phyloP scores from a whole-genome alignment of 2,888 invertebrate genomes.

The Cerceris ruficornis region DNA sequence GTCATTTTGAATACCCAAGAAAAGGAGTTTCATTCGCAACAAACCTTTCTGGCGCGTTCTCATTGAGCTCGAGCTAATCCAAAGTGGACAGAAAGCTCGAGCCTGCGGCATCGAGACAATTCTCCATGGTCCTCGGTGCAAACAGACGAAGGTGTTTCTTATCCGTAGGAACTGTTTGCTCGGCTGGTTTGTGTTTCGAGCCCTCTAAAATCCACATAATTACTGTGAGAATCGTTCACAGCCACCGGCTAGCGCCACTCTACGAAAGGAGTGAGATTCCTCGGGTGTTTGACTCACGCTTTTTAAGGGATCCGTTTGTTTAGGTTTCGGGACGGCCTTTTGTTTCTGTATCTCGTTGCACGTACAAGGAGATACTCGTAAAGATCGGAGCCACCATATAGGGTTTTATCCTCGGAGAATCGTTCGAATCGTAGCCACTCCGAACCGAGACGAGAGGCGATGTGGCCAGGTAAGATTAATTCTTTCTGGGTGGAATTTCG shows the following conservation, averaged over 20 bases:
- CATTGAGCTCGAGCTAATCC: slow-evolving; percentile 44
- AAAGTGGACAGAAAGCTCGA: slow-evolving; percentile 15
- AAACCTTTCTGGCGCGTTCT: background rate
- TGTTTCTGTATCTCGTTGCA: slow-evolving; percentile 66
- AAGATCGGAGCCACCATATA: slow-evolving; percentile 13
- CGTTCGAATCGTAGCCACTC: slow-evolving; percentile 35
- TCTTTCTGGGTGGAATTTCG: slow-evolving; percentile 39
- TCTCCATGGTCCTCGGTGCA: slow-evolving; percentile 30
- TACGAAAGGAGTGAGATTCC: slow-evolving; percentile 36
- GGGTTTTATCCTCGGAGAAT: slow-evolving; percentile 16
- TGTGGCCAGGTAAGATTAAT: background rate
- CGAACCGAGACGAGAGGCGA: slow-evolving; percentile 4
- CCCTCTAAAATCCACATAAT: slow-evolving; percentile 66
- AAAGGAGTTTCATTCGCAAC: background rate
- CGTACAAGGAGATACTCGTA: slow-evolving; percentile 31
- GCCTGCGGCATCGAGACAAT: slow-evolving; percentile 29
- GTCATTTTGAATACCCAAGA: background rate
- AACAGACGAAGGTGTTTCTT: slow-evolving; percentile 46
- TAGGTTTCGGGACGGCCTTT: slow-evolving; percentile 62
- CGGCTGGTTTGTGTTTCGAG: slow-evolving; percentile 50
- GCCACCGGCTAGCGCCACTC: slow-evolving; percentile 61
- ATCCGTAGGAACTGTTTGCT: slow-evolving; percentile 52
- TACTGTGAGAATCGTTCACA: slow-evolving; percentile 67
- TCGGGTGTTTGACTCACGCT: slow-evolving; percentile 44
- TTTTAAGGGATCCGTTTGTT: slow-evolving; percentile 62